Base-by-base conservation (phyloP, 2,888 invertebrate species). In the Acanthosepion lycidas region DNA sequence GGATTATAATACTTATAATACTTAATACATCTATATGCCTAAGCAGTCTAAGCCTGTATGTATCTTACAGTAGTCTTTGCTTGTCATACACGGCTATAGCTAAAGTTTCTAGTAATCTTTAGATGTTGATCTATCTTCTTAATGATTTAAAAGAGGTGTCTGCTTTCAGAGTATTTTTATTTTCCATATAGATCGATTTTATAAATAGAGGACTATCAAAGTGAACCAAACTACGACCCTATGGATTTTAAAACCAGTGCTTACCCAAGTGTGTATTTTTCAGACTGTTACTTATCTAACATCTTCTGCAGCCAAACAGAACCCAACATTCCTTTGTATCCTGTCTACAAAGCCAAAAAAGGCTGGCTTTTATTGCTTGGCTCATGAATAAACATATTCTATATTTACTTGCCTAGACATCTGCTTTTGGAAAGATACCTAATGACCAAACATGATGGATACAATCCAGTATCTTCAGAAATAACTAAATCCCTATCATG, bases 331-430 rank as follows among this genome's bases (percentile, higher is more conserved):
- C 78, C 78, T 78, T 78, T 78, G 78, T 78, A 78, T 78, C 78
- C n/a, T 78, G 78, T 78, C 78, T 78, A n/a, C 78, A 78, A 78
- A 78, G 78, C n/a, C 78, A 78, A 78, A 42, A 33, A 78, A 78
- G n/a, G 78, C 78, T n/a, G 78, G n/a, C 78, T 78, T 78, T 78
- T 18, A 78, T 78, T 78, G 12, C 78, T 78, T 78, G 78, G 78
- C 78, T 78, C 18, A 33, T 78, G 78, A 78, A n/a, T 78, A 78
- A 78, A 78, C n/a, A 78, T 78, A 12, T n/a, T n/a, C 78, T 78
- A 78, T 78, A 78, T 78, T 78, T 78, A 78, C 78, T 59, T 59
- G 59, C 59, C 59, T 78, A 78, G 78, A 78, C 78, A 78, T n/a
- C 78, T 78, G 78, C 78, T 12, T 15, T 78, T n/a, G n/a, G n/a